Evolutionary conservation across 2,888 invertebrate species (phyloP).

Genomic region (Teleogryllus oceanicus): DNA sequence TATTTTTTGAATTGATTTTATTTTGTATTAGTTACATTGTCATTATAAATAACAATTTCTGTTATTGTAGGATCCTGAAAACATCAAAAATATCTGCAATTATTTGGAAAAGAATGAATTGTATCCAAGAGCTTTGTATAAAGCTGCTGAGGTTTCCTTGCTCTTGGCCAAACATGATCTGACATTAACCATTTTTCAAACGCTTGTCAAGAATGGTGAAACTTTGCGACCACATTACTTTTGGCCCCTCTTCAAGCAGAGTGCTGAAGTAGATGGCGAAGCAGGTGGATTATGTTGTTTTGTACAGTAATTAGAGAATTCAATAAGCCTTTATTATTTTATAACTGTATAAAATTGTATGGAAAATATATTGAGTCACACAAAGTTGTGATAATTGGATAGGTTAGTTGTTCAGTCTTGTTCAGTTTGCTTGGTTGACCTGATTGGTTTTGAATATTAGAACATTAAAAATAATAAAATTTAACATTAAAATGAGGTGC

Average conservation of each 20-base stretch:
- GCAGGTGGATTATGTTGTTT: background rate
- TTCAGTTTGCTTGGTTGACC: too few relatives aligned
- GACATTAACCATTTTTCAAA: background rate
- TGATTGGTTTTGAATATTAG: too few relatives aligned
- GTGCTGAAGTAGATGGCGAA: background rate
- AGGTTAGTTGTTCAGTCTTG: too few relatives aligned
- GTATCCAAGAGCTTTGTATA: background rate
- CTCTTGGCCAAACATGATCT: background rate
- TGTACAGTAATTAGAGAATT: background rate
- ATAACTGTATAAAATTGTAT: too few relatives aligned
- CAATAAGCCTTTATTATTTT: too few relatives aligned
- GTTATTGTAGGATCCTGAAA: background rate
- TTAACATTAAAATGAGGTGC: too few relatives aligned
- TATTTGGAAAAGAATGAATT: background rate
- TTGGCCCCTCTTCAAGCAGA: background rate
- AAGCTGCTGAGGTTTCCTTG: background rate
- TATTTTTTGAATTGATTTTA: too few relatives aligned
- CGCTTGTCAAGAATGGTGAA: background rate
- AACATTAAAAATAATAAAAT: too few relatives aligned
- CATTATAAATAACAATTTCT: too few relatives aligned
- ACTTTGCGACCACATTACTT: slow-evolving; percentile 2
- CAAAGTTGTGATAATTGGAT: too few relatives aligned
- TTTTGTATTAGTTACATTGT: too few relatives aligned
- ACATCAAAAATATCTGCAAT: background rate
- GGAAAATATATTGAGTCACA: too few relatives aligned